Evolutionary conservation across 2,888 invertebrate species (phyloP).

Genomic region (Agrochola lychnidis): DNA sequence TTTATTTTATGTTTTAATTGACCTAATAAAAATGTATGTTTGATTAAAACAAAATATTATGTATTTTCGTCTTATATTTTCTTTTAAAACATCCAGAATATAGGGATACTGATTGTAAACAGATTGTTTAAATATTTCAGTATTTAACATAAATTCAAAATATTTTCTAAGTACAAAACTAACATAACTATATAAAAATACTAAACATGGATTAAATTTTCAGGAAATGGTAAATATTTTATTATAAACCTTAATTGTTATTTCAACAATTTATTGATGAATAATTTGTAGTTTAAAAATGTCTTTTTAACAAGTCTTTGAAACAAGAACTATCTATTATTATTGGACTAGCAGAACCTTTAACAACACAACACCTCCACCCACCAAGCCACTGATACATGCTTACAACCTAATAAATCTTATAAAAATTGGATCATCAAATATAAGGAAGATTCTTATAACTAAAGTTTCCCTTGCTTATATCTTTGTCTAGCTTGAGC

Average conservation of each 20-base stretch:
- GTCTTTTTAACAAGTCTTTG: conserved; percentile 67
- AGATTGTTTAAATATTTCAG: conserved; percentile 64
- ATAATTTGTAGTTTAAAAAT: conserved; percentile 59
- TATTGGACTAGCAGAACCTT: conserved; percentile 61
- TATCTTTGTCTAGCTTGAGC: conserved; percentile 94
- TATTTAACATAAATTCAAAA: conserved; percentile 65
- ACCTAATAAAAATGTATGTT: conserved; percentile 57
- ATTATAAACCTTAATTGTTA: conserved; percentile 64
- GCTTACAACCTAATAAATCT: conserved; percentile 66
- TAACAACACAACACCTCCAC: conserved; percentile 65
- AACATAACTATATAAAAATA: conserved; percentile 67
- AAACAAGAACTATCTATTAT: conserved; percentile 55
- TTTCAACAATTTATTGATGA: conserved; percentile 53
- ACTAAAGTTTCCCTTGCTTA: conserved; percentile 93
- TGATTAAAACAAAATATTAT: conserved; percentile 56
- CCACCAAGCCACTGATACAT: conserved; percentile 66
- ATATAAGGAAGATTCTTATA: conserved; percentile 64
- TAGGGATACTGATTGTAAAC: conserved; percentile 66
- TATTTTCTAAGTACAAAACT: conserved; percentile 67
- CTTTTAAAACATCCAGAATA: conserved; percentile 66
- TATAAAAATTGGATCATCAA: conserved; percentile 61
- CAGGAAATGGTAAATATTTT: conserved; percentile 69
- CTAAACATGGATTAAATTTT: conserved; percentile 69
- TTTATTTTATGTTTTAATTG: conserved; percentile 79
- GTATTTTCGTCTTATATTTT: conserved; percentile 64